Percentiles rank a stretch among this genome's conserved stretches.
These are phyloP conservation scores for Sciaenops ocellatus DNA, from an alignment of 2,797 vertebrate genomes.

Conservation along the genomic window DNA sequence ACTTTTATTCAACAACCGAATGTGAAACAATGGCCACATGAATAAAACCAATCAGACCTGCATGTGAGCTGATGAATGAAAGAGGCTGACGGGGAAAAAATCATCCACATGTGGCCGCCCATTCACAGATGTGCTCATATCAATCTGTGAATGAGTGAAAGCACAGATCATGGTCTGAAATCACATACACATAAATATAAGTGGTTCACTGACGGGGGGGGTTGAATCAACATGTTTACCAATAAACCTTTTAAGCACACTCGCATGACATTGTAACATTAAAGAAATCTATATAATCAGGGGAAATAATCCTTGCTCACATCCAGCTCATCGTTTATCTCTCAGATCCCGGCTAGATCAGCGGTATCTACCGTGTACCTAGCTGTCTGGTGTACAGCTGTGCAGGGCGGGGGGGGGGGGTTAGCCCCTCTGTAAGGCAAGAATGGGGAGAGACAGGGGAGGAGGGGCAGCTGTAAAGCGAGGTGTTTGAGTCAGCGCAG, in stretches of 20 bases:
- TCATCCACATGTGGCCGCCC: slow-evolving; percentile 28
- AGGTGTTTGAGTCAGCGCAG: slow-evolving; percentile 23
- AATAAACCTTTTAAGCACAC: slow-evolving; percentile 26
- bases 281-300: slow-evolving; percentile 23
- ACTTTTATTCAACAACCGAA: not conserved
- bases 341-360: not conserved
- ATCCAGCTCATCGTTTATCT: slow-evolving; percentile 15
- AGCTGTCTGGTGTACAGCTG: slow-evolving; percentile 25
- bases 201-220: not conserved
- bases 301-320: slow-evolving; percentile 21
- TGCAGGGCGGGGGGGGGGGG: slow-evolving; percentile 3
- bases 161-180: slow-evolving; percentile 22
- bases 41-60: slow-evolving; percentile 30
- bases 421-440: slow-evolving; percentile 3
- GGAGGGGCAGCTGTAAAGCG: slow-evolving; percentile 5
- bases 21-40: not conserved
- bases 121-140: slow-evolving; percentile 58
- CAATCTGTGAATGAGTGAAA: slow-evolving; percentile 57
- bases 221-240: not conserved
- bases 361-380: not conserved
- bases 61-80: slow-evolving; percentile 50
- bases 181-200: slow-evolving; percentile 20
- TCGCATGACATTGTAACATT: not conserved
- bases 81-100: not conserved
- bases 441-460: slow-evolving; percentile 28